A percentile compares a stretch with the other conserved stretches of the same genome.
These are phyloP conservation scores for Hyppa rectilinea DNA, from an alignment of 2,888 invertebrate species.

Conservation along the genomic window DNA sequence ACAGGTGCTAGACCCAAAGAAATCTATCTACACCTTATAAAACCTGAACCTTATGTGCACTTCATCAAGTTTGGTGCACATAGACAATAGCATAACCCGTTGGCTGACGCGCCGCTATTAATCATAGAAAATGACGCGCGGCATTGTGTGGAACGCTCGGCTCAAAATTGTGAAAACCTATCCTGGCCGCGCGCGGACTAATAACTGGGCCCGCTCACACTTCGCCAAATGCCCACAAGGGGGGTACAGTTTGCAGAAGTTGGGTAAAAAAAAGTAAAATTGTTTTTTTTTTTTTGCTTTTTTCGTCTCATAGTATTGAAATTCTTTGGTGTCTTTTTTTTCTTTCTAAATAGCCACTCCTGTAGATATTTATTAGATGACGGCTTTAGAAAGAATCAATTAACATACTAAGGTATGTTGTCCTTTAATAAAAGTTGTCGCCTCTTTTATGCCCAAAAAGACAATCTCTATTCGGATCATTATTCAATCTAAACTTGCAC, in stretches of 20 bases:
- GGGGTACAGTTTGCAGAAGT: constrained; percentile 80
- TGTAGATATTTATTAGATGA: not conserved
- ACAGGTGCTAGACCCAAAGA: constrained; percentile 4
- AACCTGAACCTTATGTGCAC: constrained; percentile 32
- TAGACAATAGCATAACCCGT: constrained; percentile 65
- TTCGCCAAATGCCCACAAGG: constrained; percentile 81
- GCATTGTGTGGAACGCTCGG: constrained; percentile 84
- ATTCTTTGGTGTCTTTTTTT: not conserved
- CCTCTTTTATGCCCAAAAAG: not conserved
- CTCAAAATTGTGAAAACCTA: constrained; percentile 91
- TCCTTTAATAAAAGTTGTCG: not conserved
- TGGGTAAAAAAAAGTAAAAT: constrained; percentile 7
- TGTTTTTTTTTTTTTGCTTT: not conserved
- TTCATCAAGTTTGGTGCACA: constrained; percentile 56
- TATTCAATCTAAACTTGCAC: too few species aligned
- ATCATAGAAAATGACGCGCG: constrained; percentile 89
- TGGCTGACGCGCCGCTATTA: constrained; percentile 81
- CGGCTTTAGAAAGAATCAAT: not conserved
- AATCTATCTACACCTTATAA: constrained; percentile 19
- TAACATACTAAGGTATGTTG: not conserved
- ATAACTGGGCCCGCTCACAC: constrained; percentile 87
- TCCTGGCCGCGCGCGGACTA: constrained; percentile 83
- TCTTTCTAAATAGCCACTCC: not conserved
- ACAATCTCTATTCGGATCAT: not conserved
- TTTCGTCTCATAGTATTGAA: not conserved